Conservation (phyloP, 2,888 invertebrate genomes). For the Blastobasis lacticolella region DNA sequence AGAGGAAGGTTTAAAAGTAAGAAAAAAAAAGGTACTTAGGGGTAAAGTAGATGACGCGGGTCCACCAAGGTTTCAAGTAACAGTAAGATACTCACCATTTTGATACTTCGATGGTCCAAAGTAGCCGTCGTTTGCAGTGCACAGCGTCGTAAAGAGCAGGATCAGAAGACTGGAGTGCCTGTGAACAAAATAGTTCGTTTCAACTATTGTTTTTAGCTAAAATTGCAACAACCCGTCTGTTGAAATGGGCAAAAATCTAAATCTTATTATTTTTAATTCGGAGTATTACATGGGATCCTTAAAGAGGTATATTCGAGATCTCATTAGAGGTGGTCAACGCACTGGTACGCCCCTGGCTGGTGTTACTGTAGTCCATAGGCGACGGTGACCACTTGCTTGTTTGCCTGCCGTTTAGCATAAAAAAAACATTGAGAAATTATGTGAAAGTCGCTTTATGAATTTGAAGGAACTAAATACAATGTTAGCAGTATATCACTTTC, state of each 20-base stretch:
- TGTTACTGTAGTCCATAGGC: too few species aligned
- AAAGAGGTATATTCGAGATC: constrained; percentile 8
- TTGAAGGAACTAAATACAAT: too few species aligned
- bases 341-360: constrained; percentile 13
- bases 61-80: background rate
- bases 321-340: background rate
- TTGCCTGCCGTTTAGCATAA: too few species aligned
- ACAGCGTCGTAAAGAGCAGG: constrained; percentile 28
- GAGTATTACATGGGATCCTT: constrained; percentile 5
- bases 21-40: too few species aligned
- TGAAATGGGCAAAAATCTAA: too few species aligned
- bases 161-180: constrained; percentile 39
- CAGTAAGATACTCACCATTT: background rate
- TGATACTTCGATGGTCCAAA: constrained; percentile 54
- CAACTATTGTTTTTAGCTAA: background rate
- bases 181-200: constrained; percentile 18
- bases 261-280: too few species aligned
- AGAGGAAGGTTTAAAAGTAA: too few species aligned
- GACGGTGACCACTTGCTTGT: too few species aligned
- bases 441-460: too few species aligned
- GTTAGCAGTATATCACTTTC: too few species aligned
- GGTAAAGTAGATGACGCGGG: too few species aligned
- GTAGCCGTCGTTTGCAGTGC: constrained; percentile 51
- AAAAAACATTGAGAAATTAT: too few species aligned
- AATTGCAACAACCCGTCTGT: background rate